Evolutionary conservation across 2,888 invertebrate genomes (phyloP).

Genomic region (Xiphydria camelus): DNA sequence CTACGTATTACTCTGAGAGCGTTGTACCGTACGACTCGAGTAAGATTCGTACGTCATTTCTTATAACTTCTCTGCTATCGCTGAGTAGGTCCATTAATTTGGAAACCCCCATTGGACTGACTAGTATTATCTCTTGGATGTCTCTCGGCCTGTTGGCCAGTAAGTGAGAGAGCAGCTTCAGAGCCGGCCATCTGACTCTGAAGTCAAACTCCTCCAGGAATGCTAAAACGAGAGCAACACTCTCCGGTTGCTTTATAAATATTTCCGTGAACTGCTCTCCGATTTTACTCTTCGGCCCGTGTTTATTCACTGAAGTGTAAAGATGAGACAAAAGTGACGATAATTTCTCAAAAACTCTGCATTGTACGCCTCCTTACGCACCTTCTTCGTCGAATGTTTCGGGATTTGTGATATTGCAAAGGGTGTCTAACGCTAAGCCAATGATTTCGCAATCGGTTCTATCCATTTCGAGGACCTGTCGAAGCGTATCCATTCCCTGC

Average conservation of each 20-base stretch:
- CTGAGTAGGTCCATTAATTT: constrained; percentile 95
- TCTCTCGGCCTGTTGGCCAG: constrained; percentile 84
- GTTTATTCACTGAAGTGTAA: constrained; percentile 44
- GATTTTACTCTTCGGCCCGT: constrained; percentile 62
- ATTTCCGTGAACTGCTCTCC: constrained; percentile 97
- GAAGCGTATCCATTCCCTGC: constrained; percentile 80
- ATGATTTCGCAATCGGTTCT: constrained; percentile 89
- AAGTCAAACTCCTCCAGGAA: constrained; percentile 95
- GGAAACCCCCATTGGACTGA: constrained; percentile 96
- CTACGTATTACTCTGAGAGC: background rate
- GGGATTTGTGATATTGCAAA: constrained; percentile 86
- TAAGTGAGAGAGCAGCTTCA: constrained; percentile 86
- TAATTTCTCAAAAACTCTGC: background rate
- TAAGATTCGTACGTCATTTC: constrained; percentile 77
- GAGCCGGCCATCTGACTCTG: constrained; percentile 86
- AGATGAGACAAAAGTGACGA: background rate
- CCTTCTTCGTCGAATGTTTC: constrained; percentile 82
- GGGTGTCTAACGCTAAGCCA: constrained; percentile 87
- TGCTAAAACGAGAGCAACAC: constrained; percentile 78
- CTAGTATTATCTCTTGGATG: constrained; percentile 83
- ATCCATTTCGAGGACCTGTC: constrained; percentile 85
- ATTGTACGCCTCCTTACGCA: constrained; percentile 22
- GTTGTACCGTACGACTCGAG: background rate
- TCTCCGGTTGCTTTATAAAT: constrained; percentile 88
- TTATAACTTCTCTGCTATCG: constrained; percentile 91